Evolutionary conservation across 2,797 vertebrate species (phyloP).

Genomic region (Xenops minutus): DNA sequence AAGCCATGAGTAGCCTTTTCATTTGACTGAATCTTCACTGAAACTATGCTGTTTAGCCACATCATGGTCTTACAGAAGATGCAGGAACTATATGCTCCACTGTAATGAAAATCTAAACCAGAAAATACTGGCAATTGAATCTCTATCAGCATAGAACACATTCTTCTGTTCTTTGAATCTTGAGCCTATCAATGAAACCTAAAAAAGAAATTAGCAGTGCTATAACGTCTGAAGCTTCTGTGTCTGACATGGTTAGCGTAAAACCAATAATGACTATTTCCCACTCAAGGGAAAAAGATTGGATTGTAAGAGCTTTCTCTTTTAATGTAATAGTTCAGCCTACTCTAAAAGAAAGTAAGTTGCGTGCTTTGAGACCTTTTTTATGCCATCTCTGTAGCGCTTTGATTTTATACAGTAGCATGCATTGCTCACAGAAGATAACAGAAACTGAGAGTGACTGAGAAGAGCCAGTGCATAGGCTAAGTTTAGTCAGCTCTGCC

Average conservation of each 20-base stretch:
- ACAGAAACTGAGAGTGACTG: not conserved
- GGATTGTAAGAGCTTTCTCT: not conserved
- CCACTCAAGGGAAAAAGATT: not conserved
- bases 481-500: not conserved
- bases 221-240: not conserved
- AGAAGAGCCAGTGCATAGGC: not conserved
- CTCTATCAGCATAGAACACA: not conserved
- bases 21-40: not conserved
- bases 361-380: not conserved
- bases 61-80: not conserved
- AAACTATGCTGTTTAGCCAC: not conserved
- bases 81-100: not conserved
- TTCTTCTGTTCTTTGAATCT: not conserved
- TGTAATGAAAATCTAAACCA: not conserved
- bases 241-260: not conserved
- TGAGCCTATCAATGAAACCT: not conserved
- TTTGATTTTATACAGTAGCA: not conserved
- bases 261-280: accelerated
- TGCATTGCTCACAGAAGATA: not conserved
- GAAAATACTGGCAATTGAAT: not conserved
- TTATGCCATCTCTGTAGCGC: not conserved
- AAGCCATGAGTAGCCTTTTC: not conserved
- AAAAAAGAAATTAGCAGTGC: not conserved
- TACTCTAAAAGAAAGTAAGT: not conserved
- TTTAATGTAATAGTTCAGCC: not conserved